phyloP scores from a whole-genome alignment of 37 sponge, comb jelly and placozoan genomes.

The Axinella damicornis region DNA sequence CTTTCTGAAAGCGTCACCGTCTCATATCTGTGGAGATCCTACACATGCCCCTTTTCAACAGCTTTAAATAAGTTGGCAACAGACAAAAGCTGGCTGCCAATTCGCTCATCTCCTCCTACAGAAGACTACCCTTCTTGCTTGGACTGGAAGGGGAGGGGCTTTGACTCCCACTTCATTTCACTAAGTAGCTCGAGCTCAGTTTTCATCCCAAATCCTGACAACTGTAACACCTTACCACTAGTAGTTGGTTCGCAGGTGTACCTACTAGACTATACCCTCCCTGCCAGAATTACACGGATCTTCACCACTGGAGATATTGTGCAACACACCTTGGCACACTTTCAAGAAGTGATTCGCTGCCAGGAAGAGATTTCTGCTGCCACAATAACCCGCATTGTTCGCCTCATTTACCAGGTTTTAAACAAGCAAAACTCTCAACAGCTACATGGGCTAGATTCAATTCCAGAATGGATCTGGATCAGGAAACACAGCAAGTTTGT shows the following conservation, averaged over 20 bases:
- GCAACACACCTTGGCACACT: slow-evolving; percentile 27
- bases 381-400: background rate
- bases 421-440: background rate
- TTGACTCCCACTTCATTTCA: slow-evolving; percentile 31
- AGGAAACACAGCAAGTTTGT: slow-evolving; percentile 27
- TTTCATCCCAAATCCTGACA: background rate
- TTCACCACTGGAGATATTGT: background rate
- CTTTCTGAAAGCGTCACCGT: background rate
- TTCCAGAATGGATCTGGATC: slow-evolving; percentile 40
- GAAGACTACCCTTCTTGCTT: slow-evolving; percentile 34
- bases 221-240: background rate
- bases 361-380: background rate
- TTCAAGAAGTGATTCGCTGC: background rate
- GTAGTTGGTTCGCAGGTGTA: slow-evolving; percentile 54
- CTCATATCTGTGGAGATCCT: background rate
- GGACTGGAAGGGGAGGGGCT: slow-evolving; percentile 48
- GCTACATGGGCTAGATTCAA: background rate
- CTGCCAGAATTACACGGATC: background rate
- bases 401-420: background rate
- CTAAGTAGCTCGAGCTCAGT: background rate
- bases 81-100: slow-evolving; percentile 51
- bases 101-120: slow-evolving; percentile 20
- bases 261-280: background rate
- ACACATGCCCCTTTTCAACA: background rate
- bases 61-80: slow-evolving; percentile 4